phyloP scores from a whole-genome alignment of 2,113 vertebrate genomes.

The Istiophorus platypterus region DNA sequence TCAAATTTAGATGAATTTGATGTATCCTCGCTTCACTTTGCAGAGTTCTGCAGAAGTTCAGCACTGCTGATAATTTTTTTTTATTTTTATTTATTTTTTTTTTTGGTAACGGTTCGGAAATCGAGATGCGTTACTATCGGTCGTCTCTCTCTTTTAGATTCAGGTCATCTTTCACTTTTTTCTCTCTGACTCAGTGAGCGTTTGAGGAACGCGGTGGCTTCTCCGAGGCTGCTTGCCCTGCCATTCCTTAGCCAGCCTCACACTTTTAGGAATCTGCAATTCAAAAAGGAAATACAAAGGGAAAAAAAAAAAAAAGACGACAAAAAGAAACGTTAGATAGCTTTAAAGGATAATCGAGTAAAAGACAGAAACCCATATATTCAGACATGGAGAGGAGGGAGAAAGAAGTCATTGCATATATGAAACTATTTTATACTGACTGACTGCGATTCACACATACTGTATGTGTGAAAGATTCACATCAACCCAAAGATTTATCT shows the following conservation, averaged over 20 bases:
- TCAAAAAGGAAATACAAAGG: slow-evolving; percentile 65
- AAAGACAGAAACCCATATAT: slow-evolving; percentile 29
- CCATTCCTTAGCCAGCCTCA: slow-evolving; percentile 86
- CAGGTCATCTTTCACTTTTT: slow-evolving; percentile 58
- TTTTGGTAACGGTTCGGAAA: slow-evolving; percentile 39
- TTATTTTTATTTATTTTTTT: slow-evolving; percentile 14
- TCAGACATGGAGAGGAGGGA: slow-evolving; percentile 45
- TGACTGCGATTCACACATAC: neutral
- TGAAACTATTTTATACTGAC: neutral
- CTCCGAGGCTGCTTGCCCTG: slow-evolving; percentile 89
- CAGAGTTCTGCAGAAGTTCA: slow-evolving; percentile 43
- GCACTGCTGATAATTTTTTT: neutral
- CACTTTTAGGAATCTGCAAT: slow-evolving; percentile 96
- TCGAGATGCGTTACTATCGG: slow-evolving; percentile 52
- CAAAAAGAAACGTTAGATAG: slow-evolving; percentile 78
- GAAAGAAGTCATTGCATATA: slow-evolving; percentile 3
- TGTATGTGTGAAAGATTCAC: neutral
- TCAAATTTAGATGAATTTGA: slow-evolving; percentile 52
- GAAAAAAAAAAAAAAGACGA: slow-evolving; percentile 64
- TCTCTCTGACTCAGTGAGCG: slow-evolving; percentile 67
- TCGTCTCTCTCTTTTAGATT: slow-evolving; percentile 50
- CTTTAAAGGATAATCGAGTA: slow-evolving; percentile 25
- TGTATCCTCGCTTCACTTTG: slow-evolving; percentile 17
- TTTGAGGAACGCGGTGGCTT: slow-evolving; percentile 70
- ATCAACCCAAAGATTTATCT: slow-evolving; percentile 1